These are phyloP conservation scores for Xerus inauris DNA, from an alignment of 2,113 vertebrate species.

Conservation along the genomic window DNA sequence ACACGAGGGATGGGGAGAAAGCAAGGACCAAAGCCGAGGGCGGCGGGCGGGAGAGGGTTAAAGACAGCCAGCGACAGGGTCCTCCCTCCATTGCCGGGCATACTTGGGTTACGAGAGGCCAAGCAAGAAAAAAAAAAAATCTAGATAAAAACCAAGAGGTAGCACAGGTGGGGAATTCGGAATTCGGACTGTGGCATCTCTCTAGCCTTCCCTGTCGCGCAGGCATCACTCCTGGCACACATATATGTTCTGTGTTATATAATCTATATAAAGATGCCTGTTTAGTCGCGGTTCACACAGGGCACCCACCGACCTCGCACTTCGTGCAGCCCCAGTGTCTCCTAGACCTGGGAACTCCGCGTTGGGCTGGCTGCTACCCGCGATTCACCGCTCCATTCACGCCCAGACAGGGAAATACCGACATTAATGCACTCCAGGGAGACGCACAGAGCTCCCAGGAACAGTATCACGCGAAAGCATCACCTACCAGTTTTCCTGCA, in stretches of 20 bases:
- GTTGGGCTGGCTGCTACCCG: neutral
- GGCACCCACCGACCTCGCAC: slow-evolving; percentile 7
- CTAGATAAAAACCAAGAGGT: neutral
- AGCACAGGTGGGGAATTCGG: neutral
- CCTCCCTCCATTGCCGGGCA: slow-evolving; percentile 22
- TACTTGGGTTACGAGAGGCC: slow-evolving; percentile 19
- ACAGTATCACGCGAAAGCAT: slow-evolving; percentile 48
- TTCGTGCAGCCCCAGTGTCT: neutral
- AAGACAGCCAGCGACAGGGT: neutral
- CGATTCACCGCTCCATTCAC: neutral
- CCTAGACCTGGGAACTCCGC: neutral
- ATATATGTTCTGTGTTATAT: slow-evolving; percentile 63
- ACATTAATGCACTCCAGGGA: neutral
- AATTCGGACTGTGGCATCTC: neutral
- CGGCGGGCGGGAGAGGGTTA: slow-evolving; percentile 55
- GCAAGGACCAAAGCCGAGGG: neutral
- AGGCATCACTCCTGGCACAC: neutral
- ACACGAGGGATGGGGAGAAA: slow-evolving; percentile 56
- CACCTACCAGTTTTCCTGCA: slow-evolving; percentile 98
- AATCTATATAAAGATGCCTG: slow-evolving; percentile 55
- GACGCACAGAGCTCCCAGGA: slow-evolving; percentile 2
- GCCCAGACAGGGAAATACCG: neutral
- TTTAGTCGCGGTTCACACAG: neutral
- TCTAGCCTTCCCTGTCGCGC: neutral
- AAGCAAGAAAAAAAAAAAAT: neutral